These are phyloP conservation scores for Isoperla grammatica DNA, from an alignment of 2,888 invertebrate species.

Conservation along the genomic window DNA sequence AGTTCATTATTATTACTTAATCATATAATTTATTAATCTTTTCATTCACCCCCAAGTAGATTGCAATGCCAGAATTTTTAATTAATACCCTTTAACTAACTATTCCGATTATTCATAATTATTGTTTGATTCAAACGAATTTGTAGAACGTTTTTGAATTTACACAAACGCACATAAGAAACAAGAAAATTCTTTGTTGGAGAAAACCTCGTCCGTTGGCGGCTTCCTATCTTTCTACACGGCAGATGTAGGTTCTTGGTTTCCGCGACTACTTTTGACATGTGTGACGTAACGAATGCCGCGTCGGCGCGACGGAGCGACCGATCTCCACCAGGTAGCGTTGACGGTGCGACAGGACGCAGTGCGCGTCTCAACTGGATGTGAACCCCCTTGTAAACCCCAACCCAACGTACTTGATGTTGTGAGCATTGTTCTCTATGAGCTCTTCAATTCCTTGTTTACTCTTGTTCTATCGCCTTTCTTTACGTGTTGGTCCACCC, in stretches of 20 bases:
- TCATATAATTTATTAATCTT: slow-evolving; percentile 23
- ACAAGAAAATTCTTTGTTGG: slow-evolving; percentile 39
- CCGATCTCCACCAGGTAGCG: background rate
- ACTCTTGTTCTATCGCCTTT: slow-evolving; percentile 17
- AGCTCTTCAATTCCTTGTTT: background rate
- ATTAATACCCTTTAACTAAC: slow-evolving; percentile 5
- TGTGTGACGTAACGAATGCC: background rate
- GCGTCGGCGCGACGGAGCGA: background rate
- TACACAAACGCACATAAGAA: slow-evolving; percentile 13
- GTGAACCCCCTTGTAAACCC: background rate
- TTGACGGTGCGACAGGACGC: background rate
- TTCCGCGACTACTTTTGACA: background rate
- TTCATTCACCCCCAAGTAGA: slow-evolving; percentile 26
- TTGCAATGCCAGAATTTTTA: slow-evolving; percentile 24
- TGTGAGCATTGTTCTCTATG: slow-evolving; percentile 12
- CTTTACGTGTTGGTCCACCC: slow-evolving; percentile 10
- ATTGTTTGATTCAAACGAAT: slow-evolving; percentile 14
- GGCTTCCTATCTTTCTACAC: too few species aligned
- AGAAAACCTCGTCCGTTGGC: background rate
- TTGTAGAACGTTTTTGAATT: slow-evolving; percentile 15
- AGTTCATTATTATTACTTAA: slow-evolving; percentile 28
- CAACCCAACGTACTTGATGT: slow-evolving; percentile 9
- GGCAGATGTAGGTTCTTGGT: too few species aligned
- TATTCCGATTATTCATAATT: slow-evolving; percentile 12
- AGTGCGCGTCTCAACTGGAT: too few species aligned